Conservation (phyloP, 2,888 invertebrate genomes). For the Ischnura elegans region DNA sequence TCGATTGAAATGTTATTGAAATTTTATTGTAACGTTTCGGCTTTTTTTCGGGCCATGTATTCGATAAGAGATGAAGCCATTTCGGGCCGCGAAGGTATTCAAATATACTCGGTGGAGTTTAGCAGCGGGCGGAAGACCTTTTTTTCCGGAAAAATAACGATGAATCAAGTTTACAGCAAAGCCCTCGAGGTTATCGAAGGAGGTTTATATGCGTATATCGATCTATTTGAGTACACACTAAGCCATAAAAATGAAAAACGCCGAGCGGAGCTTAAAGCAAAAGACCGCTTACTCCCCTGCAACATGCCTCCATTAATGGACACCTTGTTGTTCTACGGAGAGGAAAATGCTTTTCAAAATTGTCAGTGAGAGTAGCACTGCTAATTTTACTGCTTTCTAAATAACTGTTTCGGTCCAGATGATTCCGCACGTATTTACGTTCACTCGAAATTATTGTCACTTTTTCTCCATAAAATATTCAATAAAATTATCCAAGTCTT, state of each 20-base stretch:
- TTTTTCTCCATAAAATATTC: too few relatives aligned
- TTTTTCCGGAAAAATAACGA: constrained; percentile 17
- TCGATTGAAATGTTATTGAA: constrained; percentile 35
- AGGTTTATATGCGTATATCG: not conserved
- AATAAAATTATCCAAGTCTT: not conserved
- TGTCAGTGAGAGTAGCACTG: not conserved
- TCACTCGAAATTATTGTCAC: too few relatives aligned
- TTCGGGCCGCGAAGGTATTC: constrained; percentile 3
- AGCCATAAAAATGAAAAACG: constrained; percentile 26
- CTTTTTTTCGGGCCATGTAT: not conserved
- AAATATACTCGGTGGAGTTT: not conserved
- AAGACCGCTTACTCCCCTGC: not conserved
- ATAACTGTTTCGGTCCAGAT: too few relatives aligned
- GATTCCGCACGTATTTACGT: too few relatives aligned
- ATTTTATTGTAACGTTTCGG: constrained; percentile 19
- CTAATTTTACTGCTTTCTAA: too few relatives aligned
- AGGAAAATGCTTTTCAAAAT: not conserved
- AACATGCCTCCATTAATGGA: not conserved
- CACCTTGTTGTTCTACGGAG: not conserved
- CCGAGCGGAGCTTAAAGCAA: not conserved
- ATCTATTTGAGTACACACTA: constrained; percentile 11
- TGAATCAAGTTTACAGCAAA: constrained; percentile 25
- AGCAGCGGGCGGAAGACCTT: not conserved
- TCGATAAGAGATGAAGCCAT: constrained; percentile 38
- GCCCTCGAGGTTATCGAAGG: not conserved